Conservation (phyloP, 2,113 vertebrate genomes). For the Ceuthmochares aereus region DNA sequence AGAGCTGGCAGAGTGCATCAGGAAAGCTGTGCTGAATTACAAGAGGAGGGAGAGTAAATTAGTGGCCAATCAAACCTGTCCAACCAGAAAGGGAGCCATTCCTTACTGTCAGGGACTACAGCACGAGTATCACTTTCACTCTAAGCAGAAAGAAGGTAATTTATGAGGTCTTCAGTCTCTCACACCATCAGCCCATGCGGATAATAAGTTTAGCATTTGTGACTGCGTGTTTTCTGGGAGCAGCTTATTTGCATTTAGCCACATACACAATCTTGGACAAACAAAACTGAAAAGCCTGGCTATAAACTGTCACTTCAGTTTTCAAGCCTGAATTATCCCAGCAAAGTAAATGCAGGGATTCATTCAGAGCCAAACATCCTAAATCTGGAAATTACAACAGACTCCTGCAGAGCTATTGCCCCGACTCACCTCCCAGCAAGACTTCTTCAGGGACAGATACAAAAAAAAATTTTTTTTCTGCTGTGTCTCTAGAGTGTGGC, state of each 20-base stretch:
- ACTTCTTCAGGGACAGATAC: background rate
- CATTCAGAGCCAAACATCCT: conserved; percentile 14
- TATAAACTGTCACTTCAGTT: conserved; percentile 51
- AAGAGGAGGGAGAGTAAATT: conserved; percentile 56
- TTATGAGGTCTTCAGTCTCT: conserved; percentile 41
- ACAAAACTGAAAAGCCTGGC: conserved; percentile 5
- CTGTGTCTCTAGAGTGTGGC: fast-evolving
- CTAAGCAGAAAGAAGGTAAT: conserved; percentile 27
- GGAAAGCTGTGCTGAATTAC: conserved; percentile 43
- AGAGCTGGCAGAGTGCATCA: conserved; percentile 14
- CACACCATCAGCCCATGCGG: background rate
- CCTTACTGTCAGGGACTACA: conserved; percentile 72
- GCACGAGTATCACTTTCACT: conserved; percentile 64
- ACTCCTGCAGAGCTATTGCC: conserved; percentile 31
- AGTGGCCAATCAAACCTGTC: conserved; percentile 63
- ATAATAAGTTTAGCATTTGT: background rate
- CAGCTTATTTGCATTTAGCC: conserved; percentile 22
- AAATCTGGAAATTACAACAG: conserved; percentile 56
- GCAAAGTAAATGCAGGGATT: conserved; percentile 24
- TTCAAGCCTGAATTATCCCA: conserved; percentile 61
- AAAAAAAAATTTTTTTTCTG: conserved; percentile 12
- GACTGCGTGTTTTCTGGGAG: background rate
- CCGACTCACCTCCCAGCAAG: background rate
- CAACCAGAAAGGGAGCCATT: conserved; percentile 69
- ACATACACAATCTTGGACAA: background rate